Evolutionary conservation across 2,888 invertebrate genomes (phyloP), one percentile per base, ranked within the genome.

Genomic region (Heliconius ismenius): DNA sequence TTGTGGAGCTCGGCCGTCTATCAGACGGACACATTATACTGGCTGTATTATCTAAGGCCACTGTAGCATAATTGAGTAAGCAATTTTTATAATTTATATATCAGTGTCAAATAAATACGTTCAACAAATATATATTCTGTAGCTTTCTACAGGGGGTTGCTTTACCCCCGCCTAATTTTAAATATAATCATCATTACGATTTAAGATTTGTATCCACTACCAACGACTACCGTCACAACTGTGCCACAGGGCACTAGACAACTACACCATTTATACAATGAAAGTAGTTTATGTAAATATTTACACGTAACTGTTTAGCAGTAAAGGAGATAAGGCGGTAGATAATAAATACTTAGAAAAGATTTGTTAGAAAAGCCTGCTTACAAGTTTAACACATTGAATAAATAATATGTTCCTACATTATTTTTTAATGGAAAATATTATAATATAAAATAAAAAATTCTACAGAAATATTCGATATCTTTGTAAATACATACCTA

Each of bases 261-360:
- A n/a, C 6, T 21, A 11, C 11, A 11, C 21, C 65, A 36, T 65
- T 65, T 65, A 65, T 65, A 65, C 36, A 65, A 65, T n/a, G n/a
- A 13, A 65, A 21, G n/a, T 65, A 65, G 65, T 65, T 65, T n/a
- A 32, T 36, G 32, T 65, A 65, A 65, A 65, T 65, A 65, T 65
- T 65, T 36, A 65, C 65, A 13, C 11, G 28, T 64, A 65, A 32
- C 21, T 65, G 32, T 64, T 64, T 32, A 65, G 21, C 21, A 64
- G 4, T 49, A 64, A 32, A 64, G 10, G 1, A 65, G 65, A 65
- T 65, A 36, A 65, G 4, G 65, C n/a, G n/a, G n/a, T 58, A 58
- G 21, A 36, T 32, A 36, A 65, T n/a, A 65, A 28, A 36, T 36
- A 65, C 32, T 36, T 65, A 36, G 36, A 65, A 64, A 18, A 65